Evolutionary conservation across 2,797 vertebrate genomes (phyloP).

Genomic region (Australoheros facetus): DNA sequence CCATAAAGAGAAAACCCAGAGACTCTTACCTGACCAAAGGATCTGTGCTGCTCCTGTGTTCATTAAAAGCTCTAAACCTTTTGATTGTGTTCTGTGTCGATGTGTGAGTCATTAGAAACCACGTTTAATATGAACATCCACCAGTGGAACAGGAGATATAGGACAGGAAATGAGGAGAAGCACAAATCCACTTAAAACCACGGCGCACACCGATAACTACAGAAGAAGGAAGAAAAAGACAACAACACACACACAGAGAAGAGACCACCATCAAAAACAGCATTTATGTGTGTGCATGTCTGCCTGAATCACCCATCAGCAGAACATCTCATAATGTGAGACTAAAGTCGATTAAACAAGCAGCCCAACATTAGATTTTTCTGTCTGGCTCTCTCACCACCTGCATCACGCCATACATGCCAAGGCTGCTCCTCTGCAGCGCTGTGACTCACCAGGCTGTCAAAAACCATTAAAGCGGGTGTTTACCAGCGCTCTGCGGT

Average conservation of each 20-base stretch:
- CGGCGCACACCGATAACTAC: neutral
- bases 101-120: neutral
- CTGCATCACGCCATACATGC: conserved; percentile 44
- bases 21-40: no score
- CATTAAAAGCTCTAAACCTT: neutral
- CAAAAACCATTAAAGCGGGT: neutral
- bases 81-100: neutral
- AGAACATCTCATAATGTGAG: conserved; percentile 13
- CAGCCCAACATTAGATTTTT: conserved; percentile 2
- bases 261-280: neutral
- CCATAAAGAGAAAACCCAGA: no score
- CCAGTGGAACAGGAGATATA: neutral
- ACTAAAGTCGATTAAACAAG: conserved; percentile 16
- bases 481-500: conserved; percentile 7
- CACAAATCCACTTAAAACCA: neutral
- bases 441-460: conserved; percentile 38
- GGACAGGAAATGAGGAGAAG: neutral
- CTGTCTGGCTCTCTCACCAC: conserved; percentile 6
- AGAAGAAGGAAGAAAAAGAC: neutral
- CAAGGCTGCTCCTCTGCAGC: conserved; percentile 15
- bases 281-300: neutral
- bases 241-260: neutral
- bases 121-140: neutral
- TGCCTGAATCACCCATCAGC: neutral
- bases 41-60: no score